Evolutionary conservation across 2,797 vertebrate species (phyloP).

Genomic region (Esox masquinongy): DNA sequence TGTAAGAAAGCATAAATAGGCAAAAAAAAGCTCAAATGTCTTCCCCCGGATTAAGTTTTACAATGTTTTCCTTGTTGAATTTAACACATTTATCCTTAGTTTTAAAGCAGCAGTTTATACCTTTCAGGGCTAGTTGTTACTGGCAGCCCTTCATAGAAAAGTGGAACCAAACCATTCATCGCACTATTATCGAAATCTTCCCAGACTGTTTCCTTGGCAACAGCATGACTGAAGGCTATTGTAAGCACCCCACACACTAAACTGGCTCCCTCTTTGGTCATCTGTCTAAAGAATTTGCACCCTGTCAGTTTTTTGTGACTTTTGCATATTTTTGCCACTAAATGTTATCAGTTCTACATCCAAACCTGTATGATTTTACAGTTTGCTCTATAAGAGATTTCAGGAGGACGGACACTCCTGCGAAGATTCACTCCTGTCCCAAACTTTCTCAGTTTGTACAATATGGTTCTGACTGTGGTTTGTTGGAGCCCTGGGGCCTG

Average conservation of each 20-base stretch:
- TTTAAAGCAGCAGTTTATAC: not conserved
- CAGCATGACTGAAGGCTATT: slow-evolving; percentile 64
- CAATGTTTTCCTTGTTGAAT: not conserved
- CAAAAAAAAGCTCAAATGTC: not conserved
- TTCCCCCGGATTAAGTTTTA: not conserved
- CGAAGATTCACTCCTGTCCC: too few relatives aligned
- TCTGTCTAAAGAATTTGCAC: too few relatives aligned
- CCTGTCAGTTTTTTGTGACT: too few relatives aligned
- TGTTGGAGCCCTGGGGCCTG: too few relatives aligned
- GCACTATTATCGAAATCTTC: slow-evolving; percentile 57
- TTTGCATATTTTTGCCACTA: too few relatives aligned
- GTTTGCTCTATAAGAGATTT: too few relatives aligned
- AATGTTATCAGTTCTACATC: too few relatives aligned
- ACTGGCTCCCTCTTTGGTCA: slow-evolving; percentile 22
- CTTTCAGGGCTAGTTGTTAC: slow-evolving; percentile 58
- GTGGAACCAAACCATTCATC: slow-evolving; percentile 55
- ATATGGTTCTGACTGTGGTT: too few relatives aligned
- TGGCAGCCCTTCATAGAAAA: slow-evolving; percentile 47
- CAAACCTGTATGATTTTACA: too few relatives aligned
- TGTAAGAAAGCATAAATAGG: not conserved
- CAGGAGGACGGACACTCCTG: too few relatives aligned
- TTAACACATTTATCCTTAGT: not conserved
- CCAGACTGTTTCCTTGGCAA: slow-evolving; percentile 61
- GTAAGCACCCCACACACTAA: slow-evolving; percentile 50
- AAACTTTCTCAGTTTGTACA: too few relatives aligned